These are phyloP conservation scores for Hydriomena furcata DNA, from an alignment of 2,888 invertebrate species.

Conservation along the genomic window DNA sequence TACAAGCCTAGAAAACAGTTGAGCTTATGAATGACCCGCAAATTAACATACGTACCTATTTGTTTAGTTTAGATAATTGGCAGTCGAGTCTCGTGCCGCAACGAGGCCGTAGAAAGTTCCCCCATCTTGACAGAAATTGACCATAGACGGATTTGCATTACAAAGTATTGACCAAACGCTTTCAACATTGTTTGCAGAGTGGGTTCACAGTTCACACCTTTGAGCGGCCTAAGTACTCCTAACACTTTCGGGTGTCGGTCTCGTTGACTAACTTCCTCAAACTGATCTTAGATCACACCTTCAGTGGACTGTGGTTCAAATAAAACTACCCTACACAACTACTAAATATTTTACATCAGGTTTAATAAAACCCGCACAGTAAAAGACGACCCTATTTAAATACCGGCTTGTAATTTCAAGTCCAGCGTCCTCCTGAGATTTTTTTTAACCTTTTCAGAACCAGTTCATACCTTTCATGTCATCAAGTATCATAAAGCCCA, in stretches of 20 bases:
- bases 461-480: conserved; percentile 2
- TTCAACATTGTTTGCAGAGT: conserved; percentile 50
- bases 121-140: conserved; percentile 72
- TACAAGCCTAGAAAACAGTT: conserved; percentile 44
- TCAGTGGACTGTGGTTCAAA: too few species aligned
- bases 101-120: conserved; percentile 73
- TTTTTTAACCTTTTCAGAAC: conserved; percentile 4
- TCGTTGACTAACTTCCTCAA: too few species aligned
- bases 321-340: too few species aligned
- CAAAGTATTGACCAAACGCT: conserved; percentile 56
- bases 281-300: too few species aligned
- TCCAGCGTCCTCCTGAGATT: too few species aligned
- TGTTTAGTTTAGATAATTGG: conserved; percentile 59
- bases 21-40: conserved; percentile 41
- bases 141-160: conserved; percentile 70
- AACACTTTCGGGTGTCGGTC: too few species aligned
- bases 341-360: too few species aligned
- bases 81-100: conserved; percentile 57
- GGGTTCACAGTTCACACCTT: conserved; percentile 17
- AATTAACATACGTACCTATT: conserved; percentile 63
- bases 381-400: too few species aligned
- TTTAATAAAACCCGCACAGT: too few species aligned
- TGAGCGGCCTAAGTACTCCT: too few species aligned
- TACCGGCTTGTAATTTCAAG: too few species aligned
- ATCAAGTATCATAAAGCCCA: conserved; percentile 7